Evolutionary conservation across 2,113 vertebrate genomes (phyloP), one percentile per base, ranked within the genome.

Genomic region (Semnopithecus entellus): DNA sequence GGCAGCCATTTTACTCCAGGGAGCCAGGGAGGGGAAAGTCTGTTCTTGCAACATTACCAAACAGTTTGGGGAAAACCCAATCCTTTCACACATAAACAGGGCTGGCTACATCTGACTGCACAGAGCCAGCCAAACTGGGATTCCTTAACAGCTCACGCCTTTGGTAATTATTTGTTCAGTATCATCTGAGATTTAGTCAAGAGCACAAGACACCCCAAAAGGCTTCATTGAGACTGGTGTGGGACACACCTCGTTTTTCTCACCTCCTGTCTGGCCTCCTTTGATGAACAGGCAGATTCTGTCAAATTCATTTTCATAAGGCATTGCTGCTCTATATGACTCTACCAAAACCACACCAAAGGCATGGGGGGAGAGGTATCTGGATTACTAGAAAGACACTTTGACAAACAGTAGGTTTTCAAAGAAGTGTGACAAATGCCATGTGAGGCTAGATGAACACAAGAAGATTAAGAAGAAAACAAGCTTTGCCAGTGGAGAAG

Each of bases 351-450:
- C 96, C 95, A 92, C 88, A 97, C 83, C 68, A 94, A 97, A 96
- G 48, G 17, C 66, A 2, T 18, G 25, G 13, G 38, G n/a, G 83
- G 30, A 80, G 40, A 50, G 59, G 27, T 78, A 55, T 82, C 96
- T 94, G 91, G 17, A 83, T 97, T 95, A 88, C 93, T 98, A 94
- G 96, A 97, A 96, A 97, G 93, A 93, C 30, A 59, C 22, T 92
- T 5, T 82, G 88, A 93, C n/a, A 92, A 90, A 73, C 61, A 61
- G 45, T 59, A 59, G 52, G 30, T 82, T 91, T 94, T 97, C 91
- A 89, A 90, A 90, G 78, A 96, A 95, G 5, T 92, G 22, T 95
- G 40, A 90, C 13, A 75, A 92, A 76, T 83, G 45, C 17, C 57
- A 0, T 5, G 11, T 27, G 23, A 52, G 38, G 43, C 3, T 32